These are phyloP conservation scores for Fulmarus glacialis DNA, from an alignment of 2,113 vertebrate species.

Conservation along the genomic window DNA sequence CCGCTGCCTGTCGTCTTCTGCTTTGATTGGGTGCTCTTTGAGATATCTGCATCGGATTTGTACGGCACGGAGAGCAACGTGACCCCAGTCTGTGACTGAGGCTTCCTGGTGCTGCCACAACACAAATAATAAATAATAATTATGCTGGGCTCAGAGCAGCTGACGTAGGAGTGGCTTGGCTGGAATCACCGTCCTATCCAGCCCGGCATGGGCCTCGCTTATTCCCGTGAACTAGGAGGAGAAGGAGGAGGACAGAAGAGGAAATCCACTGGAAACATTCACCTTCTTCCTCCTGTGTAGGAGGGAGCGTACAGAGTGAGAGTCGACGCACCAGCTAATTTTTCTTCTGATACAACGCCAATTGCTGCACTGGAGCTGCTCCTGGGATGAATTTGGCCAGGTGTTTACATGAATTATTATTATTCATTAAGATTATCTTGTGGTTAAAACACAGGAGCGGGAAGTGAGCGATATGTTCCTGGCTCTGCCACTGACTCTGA, in stretches of 20 bases:
- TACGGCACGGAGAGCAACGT: neutral
- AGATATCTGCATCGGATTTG: neutral
- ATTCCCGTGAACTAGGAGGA: neutral
- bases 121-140: slow-evolving; percentile 5
- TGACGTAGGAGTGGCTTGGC: slow-evolving; percentile 36
- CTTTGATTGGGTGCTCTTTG: rapidly evolving
- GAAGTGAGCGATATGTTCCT: slow-evolving; percentile 41
- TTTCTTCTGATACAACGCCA: neutral
- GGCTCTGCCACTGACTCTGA: slow-evolving; percentile 18
- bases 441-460: slow-evolving; percentile 10
- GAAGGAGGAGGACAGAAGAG: neutral
- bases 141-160: neutral
- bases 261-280: neutral
- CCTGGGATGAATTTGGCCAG: neutral
- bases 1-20: neutral
- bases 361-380: neutral
- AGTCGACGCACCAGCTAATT: neutral
- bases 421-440: slow-evolving; percentile 56
- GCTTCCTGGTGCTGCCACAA: slow-evolving; percentile 2
- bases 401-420: slow-evolving; percentile 19
- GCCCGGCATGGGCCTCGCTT: neutral
- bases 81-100: neutral
- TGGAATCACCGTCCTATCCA: neutral
- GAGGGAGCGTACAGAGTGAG: neutral
- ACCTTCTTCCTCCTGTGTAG: neutral